Percentiles rank a stretch among this genome's conserved stretches.
Conservation (phyloP, 2,888 invertebrate species). For the Hydropsyche betteni region DNA sequence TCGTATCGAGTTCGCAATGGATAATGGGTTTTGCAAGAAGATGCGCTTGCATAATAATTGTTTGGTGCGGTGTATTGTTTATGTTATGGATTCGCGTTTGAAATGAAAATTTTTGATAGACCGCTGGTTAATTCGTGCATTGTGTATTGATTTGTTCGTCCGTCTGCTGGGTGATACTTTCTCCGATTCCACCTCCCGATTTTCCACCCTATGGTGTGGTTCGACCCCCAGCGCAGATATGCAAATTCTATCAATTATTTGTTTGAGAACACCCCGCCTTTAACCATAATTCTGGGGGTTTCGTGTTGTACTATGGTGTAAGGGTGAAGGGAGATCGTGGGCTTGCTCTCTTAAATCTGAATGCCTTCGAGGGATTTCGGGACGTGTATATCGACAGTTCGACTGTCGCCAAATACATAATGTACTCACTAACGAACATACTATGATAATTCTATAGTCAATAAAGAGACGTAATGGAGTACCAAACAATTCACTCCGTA, state of each 20-base stretch:
- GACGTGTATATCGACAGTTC: constrained; percentile 31
- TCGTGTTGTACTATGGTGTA: constrained; percentile 15
- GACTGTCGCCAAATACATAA: constrained; percentile 8
- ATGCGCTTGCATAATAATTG: too few relatives aligned
- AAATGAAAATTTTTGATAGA: too few relatives aligned
- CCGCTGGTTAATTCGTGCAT: neutral
- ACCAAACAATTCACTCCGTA: too few relatives aligned
- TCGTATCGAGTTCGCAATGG: neutral
- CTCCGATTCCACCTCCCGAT: constrained; percentile 26
- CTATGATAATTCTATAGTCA: too few relatives aligned
- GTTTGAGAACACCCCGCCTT: constrained; percentile 51
- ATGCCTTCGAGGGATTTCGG: constrained; percentile 35
- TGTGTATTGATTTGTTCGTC: constrained; percentile 31
- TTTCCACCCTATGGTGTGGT: too few relatives aligned
- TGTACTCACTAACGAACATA: too few relatives aligned
- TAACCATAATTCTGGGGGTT: constrained; percentile 46
- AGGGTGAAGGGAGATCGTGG: constrained; percentile 30
- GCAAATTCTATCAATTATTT: constrained; percentile 53
- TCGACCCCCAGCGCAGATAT: constrained; percentile 47
- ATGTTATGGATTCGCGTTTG: too few relatives aligned
- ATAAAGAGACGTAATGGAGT: too few relatives aligned
- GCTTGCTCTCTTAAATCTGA: constrained; percentile 40
- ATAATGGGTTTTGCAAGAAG: constrained; percentile 14
- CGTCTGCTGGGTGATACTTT: constrained; percentile 23
- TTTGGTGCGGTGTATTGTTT: too few relatives aligned